Evolutionary conservation across 2,888 invertebrate genomes (phyloP).

Genomic region (Zaprionus lineosus): DNA sequence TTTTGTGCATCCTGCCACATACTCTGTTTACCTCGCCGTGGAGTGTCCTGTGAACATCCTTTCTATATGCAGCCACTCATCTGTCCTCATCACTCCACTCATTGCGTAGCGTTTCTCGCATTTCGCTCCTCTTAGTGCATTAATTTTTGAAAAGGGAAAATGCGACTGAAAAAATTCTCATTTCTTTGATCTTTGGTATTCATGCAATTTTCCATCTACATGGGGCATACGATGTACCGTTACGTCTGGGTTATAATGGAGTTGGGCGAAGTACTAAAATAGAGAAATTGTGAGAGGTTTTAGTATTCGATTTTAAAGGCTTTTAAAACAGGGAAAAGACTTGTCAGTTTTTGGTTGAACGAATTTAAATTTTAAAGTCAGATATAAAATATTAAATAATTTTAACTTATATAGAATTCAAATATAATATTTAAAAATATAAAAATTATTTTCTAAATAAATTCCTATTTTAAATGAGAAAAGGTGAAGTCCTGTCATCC

Average conservation of each 20-base stretch:
- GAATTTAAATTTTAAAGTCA: neutral
- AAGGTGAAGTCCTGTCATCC: too few species aligned
- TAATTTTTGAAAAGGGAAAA: slow-evolving; percentile 66
- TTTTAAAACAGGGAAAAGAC: too few species aligned
- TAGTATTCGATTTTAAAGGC: too few species aligned
- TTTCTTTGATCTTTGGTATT: slow-evolving; percentile 19
- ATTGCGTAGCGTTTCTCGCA: slow-evolving; percentile 26
- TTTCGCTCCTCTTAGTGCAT: slow-evolving; percentile 45
- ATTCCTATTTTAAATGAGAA: too few species aligned
- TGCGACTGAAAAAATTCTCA: slow-evolving; percentile 33
- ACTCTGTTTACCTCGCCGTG: neutral
- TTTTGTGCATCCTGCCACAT: slow-evolving; percentile 35
- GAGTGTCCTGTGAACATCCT: slow-evolving; percentile 51
- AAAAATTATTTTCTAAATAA: too few species aligned
- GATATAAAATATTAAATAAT: too few species aligned
- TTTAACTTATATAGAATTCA: too few species aligned
- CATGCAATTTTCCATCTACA: slow-evolving; percentile 20
- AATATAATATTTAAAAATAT: too few species aligned
- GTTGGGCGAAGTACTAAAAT: too few species aligned
- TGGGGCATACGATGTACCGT: too few species aligned
- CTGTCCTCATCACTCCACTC: slow-evolving; percentile 4
- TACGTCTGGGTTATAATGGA: too few species aligned
- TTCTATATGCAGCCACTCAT: slow-evolving; percentile 50
- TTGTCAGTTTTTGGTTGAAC: neutral
- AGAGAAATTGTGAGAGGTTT: too few species aligned